phyloP scores from a whole-genome alignment of 1,140 invertebrate genomes.

The Drosophila auraria region DNA sequence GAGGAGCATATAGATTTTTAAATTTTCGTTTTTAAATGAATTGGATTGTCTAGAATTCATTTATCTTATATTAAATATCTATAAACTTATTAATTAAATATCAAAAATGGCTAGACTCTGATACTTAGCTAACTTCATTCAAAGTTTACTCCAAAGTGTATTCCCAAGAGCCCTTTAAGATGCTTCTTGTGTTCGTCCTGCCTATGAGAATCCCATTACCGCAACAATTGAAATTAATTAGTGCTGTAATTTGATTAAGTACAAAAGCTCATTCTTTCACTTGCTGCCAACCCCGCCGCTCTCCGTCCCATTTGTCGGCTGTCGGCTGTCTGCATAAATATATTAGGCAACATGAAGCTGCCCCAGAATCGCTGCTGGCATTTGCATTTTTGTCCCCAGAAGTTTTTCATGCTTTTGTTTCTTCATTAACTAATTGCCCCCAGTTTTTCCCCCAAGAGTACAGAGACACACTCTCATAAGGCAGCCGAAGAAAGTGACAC shows the following conservation, averaged over 20 bases:
- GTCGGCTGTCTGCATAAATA: conserved; percentile 41
- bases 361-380: conserved; percentile 14
- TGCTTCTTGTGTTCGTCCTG: conserved; percentile 26
- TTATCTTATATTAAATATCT: background rate
- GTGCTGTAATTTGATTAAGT: conserved; percentile 76
- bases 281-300: background rate
- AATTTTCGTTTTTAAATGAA: too few species aligned
- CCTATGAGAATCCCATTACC: conserved; percentile 29
- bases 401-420: conserved; percentile 49
- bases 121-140: background rate
- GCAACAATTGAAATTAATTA: conserved; percentile 79
- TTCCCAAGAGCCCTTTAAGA: conserved; percentile 11
- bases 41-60: background rate
- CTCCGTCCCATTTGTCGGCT: conserved; percentile 21
- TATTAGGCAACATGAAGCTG: conserved; percentile 33
- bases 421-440: conserved; percentile 74
- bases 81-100: background rate
- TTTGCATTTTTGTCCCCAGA: conserved; percentile 40
- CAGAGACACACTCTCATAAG: conserved; percentile 12
- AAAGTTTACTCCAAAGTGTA: conserved; percentile 2
- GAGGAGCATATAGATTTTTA: too few species aligned
- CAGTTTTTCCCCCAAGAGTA: conserved; percentile 13
- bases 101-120: background rate
- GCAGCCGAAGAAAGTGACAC: conserved; percentile 40
- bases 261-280: conserved; percentile 44